Conservation (phyloP, 2,797 vertebrate species). For the Poeciliopsis gracilis region DNA sequence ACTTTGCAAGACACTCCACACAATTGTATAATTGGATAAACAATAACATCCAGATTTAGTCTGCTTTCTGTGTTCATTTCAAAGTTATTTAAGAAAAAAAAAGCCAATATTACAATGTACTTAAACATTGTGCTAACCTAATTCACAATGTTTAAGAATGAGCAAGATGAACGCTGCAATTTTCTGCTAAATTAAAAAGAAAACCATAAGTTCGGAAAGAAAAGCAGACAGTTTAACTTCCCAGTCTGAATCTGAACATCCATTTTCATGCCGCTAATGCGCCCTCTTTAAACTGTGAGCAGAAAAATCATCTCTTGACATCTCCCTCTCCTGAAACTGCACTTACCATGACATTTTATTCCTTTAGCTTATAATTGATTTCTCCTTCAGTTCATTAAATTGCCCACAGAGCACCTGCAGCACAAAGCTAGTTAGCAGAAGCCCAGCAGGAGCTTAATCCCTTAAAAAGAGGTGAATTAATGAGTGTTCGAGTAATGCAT, state of each 20-base stretch:
- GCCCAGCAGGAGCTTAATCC: conserved; percentile 75
- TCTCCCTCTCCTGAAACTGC: conserved; percentile 43
- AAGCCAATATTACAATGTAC: neutral
- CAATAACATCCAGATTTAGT: conserved; percentile 7
- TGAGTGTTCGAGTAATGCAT: conserved; percentile 70
- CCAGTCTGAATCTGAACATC: neutral
- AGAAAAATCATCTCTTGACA: conserved; percentile 45
- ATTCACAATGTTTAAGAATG: neutral
- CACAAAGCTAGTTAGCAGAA: conserved; percentile 60
- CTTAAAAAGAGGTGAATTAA: conserved; percentile 74
- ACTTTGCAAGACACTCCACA: neutral
- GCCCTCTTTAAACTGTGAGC: conserved; percentile 31
- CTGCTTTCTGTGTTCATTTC: conserved; percentile 26
- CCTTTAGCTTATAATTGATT: conserved; percentile 77
- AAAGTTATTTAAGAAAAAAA: neutral
- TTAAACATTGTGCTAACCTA: conserved; percentile 1
- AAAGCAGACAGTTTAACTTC: neutral
- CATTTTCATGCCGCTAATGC: conserved; percentile 4
- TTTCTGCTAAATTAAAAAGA: neutral
- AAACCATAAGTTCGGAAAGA: neutral
- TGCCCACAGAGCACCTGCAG: conserved; percentile 57
- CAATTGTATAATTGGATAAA: neutral
- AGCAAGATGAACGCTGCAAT: neutral
- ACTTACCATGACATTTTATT: conserved; percentile 64
- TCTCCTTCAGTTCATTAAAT: conserved; percentile 76